A percentile compares a stretch with the other conserved stretches of the same genome.
These are phyloP conservation scores for Leptodirus hochenwartii DNA, from an alignment of 2,888 invertebrate genomes.

Conservation along the genomic window DNA sequence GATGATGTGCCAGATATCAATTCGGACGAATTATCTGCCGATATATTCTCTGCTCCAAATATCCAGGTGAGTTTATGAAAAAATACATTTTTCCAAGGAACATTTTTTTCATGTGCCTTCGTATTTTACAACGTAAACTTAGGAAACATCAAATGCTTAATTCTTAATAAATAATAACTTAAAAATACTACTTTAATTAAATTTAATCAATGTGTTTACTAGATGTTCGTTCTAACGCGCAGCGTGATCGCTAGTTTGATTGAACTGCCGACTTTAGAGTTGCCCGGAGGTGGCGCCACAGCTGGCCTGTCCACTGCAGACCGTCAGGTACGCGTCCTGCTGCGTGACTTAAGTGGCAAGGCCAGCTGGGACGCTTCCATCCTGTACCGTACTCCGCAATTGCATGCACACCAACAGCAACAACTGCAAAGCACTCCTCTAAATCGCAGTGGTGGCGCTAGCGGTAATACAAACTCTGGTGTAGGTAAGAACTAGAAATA, in stretches of 20 bases:
- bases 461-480: no score
- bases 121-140: no score
- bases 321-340: constrained; percentile 59
- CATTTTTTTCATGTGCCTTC: not conserved
- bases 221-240: constrained; percentile 66
- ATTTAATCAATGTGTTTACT: no score
- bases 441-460: constrained; percentile 5
- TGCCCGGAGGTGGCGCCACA: constrained; percentile 60
- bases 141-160: no score
- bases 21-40: constrained; percentile 57
- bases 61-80: constrained; percentile 33
- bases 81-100: not conserved
- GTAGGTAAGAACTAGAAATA: no score
- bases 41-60: constrained; percentile 71
- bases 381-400: constrained; percentile 57
- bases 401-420: constrained; percentile 6
- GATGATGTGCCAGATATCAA: constrained; percentile 67
- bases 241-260: constrained; percentile 74
- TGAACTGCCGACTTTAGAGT: constrained; percentile 69
- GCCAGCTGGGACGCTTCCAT: constrained; percentile 93
- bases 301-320: constrained; percentile 62
- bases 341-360: constrained; percentile 85
- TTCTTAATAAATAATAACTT: no score
- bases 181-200: no score
- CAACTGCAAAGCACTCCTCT: constrained; percentile 7